Conservation (phyloP, 2,888 invertebrate genomes). For the Drosophila hamatofila region DNA sequence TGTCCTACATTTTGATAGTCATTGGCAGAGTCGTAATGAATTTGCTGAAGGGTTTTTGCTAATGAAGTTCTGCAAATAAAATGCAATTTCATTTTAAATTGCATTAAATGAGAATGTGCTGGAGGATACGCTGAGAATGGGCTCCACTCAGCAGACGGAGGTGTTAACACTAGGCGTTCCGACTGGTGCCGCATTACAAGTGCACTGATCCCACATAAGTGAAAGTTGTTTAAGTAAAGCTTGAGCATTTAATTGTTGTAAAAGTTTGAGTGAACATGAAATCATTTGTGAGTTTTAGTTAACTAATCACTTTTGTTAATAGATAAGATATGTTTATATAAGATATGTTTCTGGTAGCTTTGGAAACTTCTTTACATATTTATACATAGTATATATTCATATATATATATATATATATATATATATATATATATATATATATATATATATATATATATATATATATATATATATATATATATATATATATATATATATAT, state of each 20-base stretch:
- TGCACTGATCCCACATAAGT: constrained; percentile 33
- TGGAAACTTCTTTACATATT: no score
- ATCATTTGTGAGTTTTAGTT: neutral
- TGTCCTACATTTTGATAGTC: constrained; percentile 77
- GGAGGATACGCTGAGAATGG: constrained; percentile 19
- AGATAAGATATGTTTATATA: neutral
- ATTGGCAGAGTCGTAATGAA: constrained; percentile 72
- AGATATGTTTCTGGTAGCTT: neutral
- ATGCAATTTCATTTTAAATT: constrained; percentile 74
- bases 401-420: neutral
- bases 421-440: no score
- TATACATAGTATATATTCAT: neutral
- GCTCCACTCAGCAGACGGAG: constrained; percentile 5
- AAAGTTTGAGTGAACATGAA: constrained; percentile 6
- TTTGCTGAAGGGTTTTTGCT: constrained; percentile 75
- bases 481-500: no score
- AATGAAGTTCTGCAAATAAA: constrained; percentile 74
- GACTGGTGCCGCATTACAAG: constrained; percentile 10
- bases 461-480: no score
- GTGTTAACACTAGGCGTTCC: constrained; percentile 41
- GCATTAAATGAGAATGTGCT: constrained; percentile 64
- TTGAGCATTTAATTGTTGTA: constrained; percentile 26
- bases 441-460: no score
- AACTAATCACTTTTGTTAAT: neutral
- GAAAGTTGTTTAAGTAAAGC: constrained; percentile 38